Evolutionary conservation across 2,797 vertebrate species (phyloP), one percentile per base, ranked within the genome.

Genomic region (Pantherophis vulpinus): DNA sequence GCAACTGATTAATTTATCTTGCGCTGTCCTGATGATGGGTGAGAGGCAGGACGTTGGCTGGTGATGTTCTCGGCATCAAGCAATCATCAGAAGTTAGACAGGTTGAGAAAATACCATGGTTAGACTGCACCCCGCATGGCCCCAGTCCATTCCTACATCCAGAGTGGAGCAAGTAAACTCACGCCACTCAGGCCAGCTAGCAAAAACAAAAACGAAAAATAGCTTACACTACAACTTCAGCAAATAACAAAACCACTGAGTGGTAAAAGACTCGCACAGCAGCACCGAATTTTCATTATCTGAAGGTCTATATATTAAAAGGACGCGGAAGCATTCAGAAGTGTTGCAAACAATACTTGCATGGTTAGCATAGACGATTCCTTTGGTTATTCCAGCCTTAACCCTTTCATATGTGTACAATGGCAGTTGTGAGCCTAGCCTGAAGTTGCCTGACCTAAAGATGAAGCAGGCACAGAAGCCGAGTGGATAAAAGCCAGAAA

Each of bases 301-400:
- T 8, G n/a, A 8, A 18, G 6, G 32, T 18, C 16, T 74, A 37
- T 20, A 74, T 74, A 74, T 18, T 18, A 18, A 74, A 18, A 37
- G 70, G 70, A 74, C 7, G 0, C 1, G 3, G 32, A 74, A 3
- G 6, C 32, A 37, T 74, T 20, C 14, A 16, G 66, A 32, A 32
- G n/a, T 1, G 32, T 6, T 74, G 70, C 70, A 74, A 74, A 37
- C 16, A 74, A 74, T 74, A 37, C 6, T 37, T 20, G 70, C 16
- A 2, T 18, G 6, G 16, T 74, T 20, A 37, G n/a, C 66, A 16
- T 1, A 2, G n/a, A 32, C 0, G 12, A 5, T 32, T 2, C 1
- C n/a, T 32, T 74, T 7, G 14, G 16, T 37, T 74, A 20, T 74
- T 37, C 6, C 32, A 74, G 32, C 70, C 32, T 74, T 74, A 74